phyloP scores from a whole-genome alignment of 1,140 invertebrate genomes.

The Drosophila azteca region DNA sequence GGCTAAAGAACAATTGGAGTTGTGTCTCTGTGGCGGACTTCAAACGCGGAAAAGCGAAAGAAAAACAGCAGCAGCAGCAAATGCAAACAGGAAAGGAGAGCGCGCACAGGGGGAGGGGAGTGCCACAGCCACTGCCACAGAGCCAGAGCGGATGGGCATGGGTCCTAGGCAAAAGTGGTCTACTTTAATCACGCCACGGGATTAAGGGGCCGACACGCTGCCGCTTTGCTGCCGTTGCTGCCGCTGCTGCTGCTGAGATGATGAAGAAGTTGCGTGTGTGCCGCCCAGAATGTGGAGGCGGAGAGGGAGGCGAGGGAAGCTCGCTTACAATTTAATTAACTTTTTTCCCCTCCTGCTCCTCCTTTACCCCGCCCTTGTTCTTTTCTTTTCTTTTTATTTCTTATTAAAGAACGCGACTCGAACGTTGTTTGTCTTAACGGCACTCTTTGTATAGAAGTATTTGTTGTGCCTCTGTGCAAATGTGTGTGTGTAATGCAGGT shows the following conservation, averaged over 20 bases:
- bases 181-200: conserved; percentile 81
- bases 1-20: conserved; percentile 52
- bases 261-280: conserved; percentile 78
- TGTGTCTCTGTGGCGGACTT: conserved; percentile 58
- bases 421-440: conserved; percentile 71
- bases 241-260: conserved; percentile 36
- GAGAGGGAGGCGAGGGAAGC: conserved; percentile 5
- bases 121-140: too few species aligned
- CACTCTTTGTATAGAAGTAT: conserved; percentile 59
- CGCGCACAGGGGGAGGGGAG: neutral
- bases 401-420: conserved; percentile 71
- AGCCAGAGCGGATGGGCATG: neutral
- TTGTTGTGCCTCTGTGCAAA: conserved; percentile 2
- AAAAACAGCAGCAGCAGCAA: conserved; percentile 31
- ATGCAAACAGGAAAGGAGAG: conserved; percentile 42
- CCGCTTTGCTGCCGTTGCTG: conserved; percentile 6
- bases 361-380: neutral
- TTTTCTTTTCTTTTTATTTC: conserved; percentile 53
- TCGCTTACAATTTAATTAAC: conserved; percentile 79
- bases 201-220: conserved; percentile 62
- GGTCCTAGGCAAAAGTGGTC: conserved; percentile 54
- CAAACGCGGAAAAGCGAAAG: conserved; percentile 47
- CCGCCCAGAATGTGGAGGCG: neutral
- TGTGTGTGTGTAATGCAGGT: conserved; percentile 69
- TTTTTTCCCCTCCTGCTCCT: conserved; percentile 34